Base-by-base conservation (phyloP, 2,888 invertebrate species). In the Ditula angustiorana region DNA sequence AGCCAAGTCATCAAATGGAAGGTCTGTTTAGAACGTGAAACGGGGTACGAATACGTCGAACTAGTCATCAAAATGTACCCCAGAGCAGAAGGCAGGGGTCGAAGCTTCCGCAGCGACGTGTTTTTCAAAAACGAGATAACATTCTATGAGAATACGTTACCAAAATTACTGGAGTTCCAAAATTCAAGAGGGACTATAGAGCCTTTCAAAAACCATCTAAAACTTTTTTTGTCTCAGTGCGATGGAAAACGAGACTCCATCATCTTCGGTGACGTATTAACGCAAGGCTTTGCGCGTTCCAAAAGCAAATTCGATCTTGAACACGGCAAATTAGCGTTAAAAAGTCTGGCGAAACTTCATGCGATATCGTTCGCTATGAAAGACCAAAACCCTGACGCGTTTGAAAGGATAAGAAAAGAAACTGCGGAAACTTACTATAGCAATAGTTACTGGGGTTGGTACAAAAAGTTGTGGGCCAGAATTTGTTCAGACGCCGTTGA, bases 51-150 rank as follows among this genome's bases (percentile, higher is more conserved):
- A 19, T 52, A 61, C 23, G 44, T 93, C 3, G 90, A 88, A 64
- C 69, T 94, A 1, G 83, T 95, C 16, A 82, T 94, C 0, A 95
- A 95, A 79, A 84, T 87, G 1, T 80, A 95, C 70, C 95, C 95
- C 0, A 86, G 86, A 24, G 94, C n/a, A n/a, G n/a, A n/a, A n/a
- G n/a, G n/a, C n/a, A n/a, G n/a, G n/a, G 87, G 93, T 4, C 93
- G 93, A 50, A 91, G 95, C 0, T 95, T 93, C 67, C 87, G 95
- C 55, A 94, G 94, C 8, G 69, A 79, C 0, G 94, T 93, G 49
- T 95, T 95, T 72, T 95, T 95, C 72, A 81, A 84, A 44, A 95
- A 95, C 71, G 95, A 95, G 81, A 93, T 94, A 0, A 78, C 82
- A 50, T 95, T 95, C 74, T 95, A 95, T 76, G 82, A 79, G 37